phyloP scores from a whole-genome alignment of 1,140 invertebrate genomes.

The Lordiphosa stackelbergi region DNA sequence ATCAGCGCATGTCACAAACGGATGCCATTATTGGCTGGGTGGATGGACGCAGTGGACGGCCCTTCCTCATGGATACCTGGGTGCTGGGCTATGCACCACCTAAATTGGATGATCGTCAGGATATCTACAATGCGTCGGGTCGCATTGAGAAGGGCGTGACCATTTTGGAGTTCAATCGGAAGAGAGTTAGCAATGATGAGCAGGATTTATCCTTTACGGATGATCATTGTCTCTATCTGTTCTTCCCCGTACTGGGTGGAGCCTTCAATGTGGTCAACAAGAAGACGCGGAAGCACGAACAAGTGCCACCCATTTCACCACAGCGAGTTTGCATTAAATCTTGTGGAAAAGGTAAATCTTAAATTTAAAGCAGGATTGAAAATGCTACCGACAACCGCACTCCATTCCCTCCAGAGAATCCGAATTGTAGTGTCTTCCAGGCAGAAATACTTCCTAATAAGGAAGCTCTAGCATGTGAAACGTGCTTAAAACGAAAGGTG shows the following conservation, averaged over 20 bases:
- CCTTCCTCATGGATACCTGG: slow-evolving; percentile 93
- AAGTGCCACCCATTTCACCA: slow-evolving; percentile 86
- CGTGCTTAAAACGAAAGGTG: too few species aligned
- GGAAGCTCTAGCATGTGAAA: too few species aligned
- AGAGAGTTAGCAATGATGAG: slow-evolving; percentile 86
- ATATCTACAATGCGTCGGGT: slow-evolving; percentile 85
- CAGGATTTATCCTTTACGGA: slow-evolving; percentile 91
- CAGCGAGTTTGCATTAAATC: slow-evolving; percentile 90
- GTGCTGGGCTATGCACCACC: slow-evolving; percentile 88
- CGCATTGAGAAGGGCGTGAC: slow-evolving; percentile 86
- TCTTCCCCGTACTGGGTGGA: slow-evolving; percentile 92
- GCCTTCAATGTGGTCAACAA: slow-evolving; percentile 89
- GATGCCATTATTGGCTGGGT: slow-evolving; percentile 90
- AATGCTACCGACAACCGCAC: too few species aligned
- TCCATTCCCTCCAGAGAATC: too few species aligned
- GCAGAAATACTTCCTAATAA: too few species aligned
- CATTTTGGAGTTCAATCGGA: slow-evolving; percentile 88
- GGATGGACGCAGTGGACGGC: slow-evolving; percentile 83
- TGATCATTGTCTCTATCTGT: slow-evolving; percentile 89
- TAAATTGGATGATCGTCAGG: slow-evolving; percentile 86
- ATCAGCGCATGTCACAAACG: slow-evolving; percentile 85
- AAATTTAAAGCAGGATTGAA: too few species aligned
- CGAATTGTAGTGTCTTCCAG: too few species aligned
- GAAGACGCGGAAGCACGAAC: slow-evolving; percentile 89
- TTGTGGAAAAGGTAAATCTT: slow-evolving; percentile 82